Evolutionary conservation across 2,888 invertebrate species (phyloP), one percentile per base, ranked within the genome.

Genomic region (Lasioglossum zephyrum): DNA sequence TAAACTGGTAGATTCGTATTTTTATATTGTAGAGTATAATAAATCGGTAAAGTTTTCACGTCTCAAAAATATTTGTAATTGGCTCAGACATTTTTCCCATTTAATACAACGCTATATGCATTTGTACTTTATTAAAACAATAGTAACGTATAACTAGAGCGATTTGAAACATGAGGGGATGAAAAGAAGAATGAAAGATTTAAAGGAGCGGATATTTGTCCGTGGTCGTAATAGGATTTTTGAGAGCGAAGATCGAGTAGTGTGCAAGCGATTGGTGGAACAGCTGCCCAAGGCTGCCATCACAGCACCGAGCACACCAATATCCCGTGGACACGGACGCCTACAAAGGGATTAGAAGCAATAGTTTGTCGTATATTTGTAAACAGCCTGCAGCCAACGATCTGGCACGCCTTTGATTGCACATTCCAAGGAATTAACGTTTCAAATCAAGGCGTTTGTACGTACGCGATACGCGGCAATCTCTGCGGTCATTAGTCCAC

Each of bases 391-490:
- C 39, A 69, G 39, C 69, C 41, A 11, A 41, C 69, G 69, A 69
- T 69, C 69, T n/a, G 41, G 69, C 69, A 39, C 69, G 69, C 69
- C 69, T 44, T 31, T 75, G 41, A 60, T 39, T 63, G 31, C 16
- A 36, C 41, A 39, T 63, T 79, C 74, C 63, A 79, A 72, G 75
- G 63, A 22, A 53, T 72, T 53, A 57, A 60, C 26, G 75, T 11
- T 44, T n/a, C 26, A 26, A 79, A 79, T 86, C 77, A 73, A 77
- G 73, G 77, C 84, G 87, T 86, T 86, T 75, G 53, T 53, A 53
- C 53, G 74, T 85, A 78, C 39, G 79, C 73, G 57, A 9, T 9
- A 13, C 69, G 31, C 77, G 22, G 9, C 70, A 72, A 85, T 75
- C 78, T 53, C 74, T 36, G 79, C 11, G 79, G 79, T 79, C 75